These are phyloP conservation scores for Notoglanidium macrostoma DNA, from an alignment of 2,797 vertebrate species.

Conservation along the genomic window DNA sequence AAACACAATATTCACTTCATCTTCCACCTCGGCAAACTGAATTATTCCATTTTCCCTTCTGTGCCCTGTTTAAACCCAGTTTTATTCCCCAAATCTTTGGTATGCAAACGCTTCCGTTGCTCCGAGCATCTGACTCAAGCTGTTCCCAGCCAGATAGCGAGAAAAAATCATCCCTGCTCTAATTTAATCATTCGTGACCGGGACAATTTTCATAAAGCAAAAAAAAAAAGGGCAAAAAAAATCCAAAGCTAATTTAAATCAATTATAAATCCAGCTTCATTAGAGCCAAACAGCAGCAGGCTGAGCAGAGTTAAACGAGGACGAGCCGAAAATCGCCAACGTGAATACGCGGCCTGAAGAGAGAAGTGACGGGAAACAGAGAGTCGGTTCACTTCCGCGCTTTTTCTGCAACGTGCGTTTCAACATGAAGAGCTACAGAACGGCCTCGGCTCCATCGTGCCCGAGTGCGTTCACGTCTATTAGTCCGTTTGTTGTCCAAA, in stretches of 20 bases:
- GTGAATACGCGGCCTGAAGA: background rate
- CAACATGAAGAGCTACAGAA: background rate
- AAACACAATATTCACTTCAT: constrained; percentile 18
- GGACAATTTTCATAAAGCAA: constrained; percentile 24
- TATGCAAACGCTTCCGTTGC: constrained; percentile 36
- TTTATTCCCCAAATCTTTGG: constrained; percentile 45
- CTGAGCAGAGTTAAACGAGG: background rate
- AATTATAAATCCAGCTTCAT: constrained; percentile 39
- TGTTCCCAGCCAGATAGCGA: constrained; percentile 48
- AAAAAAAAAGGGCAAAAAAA: constrained; percentile 11
- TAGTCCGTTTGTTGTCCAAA: background rate
- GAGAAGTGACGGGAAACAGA: background rate
- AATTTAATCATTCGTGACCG: constrained; percentile 40
- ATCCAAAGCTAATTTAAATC: constrained; percentile 25
- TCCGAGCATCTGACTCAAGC: constrained; percentile 40
- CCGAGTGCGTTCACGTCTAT: background rate
- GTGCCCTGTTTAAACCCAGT: constrained; percentile 36
- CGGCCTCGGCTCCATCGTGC: background rate
- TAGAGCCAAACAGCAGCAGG: constrained; percentile 10
- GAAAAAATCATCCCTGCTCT: constrained; percentile 5
- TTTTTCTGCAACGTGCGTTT: background rate
- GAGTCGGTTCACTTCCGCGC: no score
- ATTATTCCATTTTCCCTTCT: constrained; percentile 19
- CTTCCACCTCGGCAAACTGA: constrained; percentile 32
- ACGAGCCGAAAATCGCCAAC: background rate